A percentile compares a stretch with the other conserved stretches of the same genome.
Conservation (phyloP, 2,113 vertebrate species). For the Pseudopipra pipra region DNA sequence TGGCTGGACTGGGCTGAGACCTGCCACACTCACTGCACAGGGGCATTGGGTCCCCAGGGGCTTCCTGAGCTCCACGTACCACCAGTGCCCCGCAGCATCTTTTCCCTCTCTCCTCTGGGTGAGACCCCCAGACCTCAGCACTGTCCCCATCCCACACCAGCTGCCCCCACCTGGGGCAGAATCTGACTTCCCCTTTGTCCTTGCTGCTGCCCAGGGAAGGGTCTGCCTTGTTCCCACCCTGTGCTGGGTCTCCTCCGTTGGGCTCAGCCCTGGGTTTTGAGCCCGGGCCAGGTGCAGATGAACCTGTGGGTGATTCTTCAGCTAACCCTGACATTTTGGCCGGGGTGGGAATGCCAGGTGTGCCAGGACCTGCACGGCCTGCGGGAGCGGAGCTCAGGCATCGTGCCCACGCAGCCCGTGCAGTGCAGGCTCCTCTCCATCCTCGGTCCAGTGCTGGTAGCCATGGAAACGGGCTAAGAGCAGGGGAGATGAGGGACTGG, state of each 20-base stretch:
- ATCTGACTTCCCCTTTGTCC: neutral
- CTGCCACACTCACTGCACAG: fast-evolving
- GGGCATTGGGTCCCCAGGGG: fast-evolving
- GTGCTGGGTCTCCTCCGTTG: neutral
- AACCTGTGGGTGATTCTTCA: neutral
- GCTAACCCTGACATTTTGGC: neutral
- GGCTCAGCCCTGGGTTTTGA: neutral
- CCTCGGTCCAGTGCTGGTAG: constrained; percentile 68
- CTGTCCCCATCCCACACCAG: neutral
- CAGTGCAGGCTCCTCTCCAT: constrained; percentile 53
- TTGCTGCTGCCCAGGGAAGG: neutral
- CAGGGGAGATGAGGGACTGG: neutral
- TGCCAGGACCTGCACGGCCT: neutral
- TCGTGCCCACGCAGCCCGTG: neutral
- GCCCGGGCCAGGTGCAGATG: fast-evolving
- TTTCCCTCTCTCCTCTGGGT: neutral
- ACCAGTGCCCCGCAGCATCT: fast-evolving
- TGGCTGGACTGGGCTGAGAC: neutral
- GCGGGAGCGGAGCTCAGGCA: neutral
- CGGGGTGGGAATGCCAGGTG: neutral
- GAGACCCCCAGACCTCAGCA: neutral
- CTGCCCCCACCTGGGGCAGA: neutral
- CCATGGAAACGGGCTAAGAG: constrained; percentile 76
- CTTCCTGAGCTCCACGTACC: neutral
- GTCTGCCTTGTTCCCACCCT: neutral